Evolutionary conservation across 2,113 vertebrate genomes (phyloP), one percentile per base, ranked within the genome.

Genomic region (Lutjanus erythropterus): DNA sequence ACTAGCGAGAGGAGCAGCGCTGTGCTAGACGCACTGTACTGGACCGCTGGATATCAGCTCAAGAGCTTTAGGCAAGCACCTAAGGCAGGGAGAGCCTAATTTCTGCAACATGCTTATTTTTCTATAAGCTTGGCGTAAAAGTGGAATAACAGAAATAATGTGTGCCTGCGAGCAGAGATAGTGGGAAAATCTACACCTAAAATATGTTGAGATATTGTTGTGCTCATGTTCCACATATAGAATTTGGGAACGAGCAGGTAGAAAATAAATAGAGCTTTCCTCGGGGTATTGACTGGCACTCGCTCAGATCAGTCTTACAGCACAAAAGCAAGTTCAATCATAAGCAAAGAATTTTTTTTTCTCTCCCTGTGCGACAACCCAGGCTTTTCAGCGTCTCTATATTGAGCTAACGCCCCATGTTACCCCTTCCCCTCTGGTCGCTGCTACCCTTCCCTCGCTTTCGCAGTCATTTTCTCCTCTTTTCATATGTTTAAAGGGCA

Each of bases 191-290:
- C 49, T 50, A 19, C 41, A 55, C 25, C 52, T 61, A 42, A 81
- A 80, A 82, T 79, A 85, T 73, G 41, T 81, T n/a, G 44, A 78
- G 71, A 71, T 61, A 73, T 62, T 65, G 60, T 61, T 70, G 53
- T 52, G 52, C 71, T 84, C 10, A 16, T 80, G 80, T 78, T 87
- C 47, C 70, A 49, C 33, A 44, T 58, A 79, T 16, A 35, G 62
- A 65, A 83, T 86, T 65, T 75, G 52, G 31, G 50, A 80, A 81
- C 27, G 62, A 74, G 78, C 52, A 82, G 73, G 70, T 66, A 92
- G 87, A 91, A 95, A 96, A 95, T 94, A 95, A 96, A 95, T 94
- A 90, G 85, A 68, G 92, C 89, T 91, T 89, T 95, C 91, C 94
- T 92, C 69, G 0, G 93, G 93, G 94, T 85, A 91, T 70, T 89